Percentiles rank a stretch among this genome's conserved stretches.
phyloP scores from a whole-genome alignment of 1,140 invertebrate species.

The Kradibia gibbosae region DNA sequence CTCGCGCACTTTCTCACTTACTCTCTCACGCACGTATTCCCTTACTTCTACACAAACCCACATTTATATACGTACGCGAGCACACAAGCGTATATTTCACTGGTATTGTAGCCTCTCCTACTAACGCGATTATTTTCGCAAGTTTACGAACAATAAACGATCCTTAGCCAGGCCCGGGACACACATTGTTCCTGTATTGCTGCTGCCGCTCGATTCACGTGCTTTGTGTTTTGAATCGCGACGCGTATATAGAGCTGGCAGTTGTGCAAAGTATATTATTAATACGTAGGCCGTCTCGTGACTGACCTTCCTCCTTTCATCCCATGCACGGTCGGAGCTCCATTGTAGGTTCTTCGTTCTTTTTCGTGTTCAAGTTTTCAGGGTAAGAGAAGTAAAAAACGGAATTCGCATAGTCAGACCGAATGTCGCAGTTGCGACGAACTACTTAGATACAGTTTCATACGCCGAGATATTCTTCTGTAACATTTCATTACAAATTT shows the following conservation, averaged over 20 bases:
- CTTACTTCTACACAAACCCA: no score
- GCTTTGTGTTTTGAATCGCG: conserved; percentile 35
- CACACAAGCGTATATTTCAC: no score
- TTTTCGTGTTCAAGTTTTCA: conserved; percentile 8
- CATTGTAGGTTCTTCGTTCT: not conserved
- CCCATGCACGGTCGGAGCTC: not conserved
- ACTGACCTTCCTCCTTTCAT: conserved; percentile 39
- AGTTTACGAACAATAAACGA: conserved; percentile 44
- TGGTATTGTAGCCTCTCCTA: not conserved
- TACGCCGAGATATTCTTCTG: not conserved
- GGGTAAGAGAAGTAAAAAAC: not conserved
- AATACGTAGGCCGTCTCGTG: conserved; percentile 28
- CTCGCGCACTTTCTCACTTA: not conserved
- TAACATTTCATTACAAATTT: no score
- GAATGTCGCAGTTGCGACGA: not conserved
- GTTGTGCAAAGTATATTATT: conserved; percentile 5
- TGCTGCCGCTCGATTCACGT: conserved; percentile 17
- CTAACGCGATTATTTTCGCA: conserved; percentile 45
- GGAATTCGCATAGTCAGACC: not conserved
- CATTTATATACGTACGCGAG: no score
- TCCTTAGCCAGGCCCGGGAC: conserved; percentile 6
- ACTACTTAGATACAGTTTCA: not conserved
- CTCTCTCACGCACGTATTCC: not conserved
- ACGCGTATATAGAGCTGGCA: not conserved
- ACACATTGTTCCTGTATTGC: conserved; percentile 31